Evolutionary conservation across 2,888 invertebrate genomes (phyloP), one percentile per base, ranked within the genome.

Genomic region (Merodon equestris): DNA sequence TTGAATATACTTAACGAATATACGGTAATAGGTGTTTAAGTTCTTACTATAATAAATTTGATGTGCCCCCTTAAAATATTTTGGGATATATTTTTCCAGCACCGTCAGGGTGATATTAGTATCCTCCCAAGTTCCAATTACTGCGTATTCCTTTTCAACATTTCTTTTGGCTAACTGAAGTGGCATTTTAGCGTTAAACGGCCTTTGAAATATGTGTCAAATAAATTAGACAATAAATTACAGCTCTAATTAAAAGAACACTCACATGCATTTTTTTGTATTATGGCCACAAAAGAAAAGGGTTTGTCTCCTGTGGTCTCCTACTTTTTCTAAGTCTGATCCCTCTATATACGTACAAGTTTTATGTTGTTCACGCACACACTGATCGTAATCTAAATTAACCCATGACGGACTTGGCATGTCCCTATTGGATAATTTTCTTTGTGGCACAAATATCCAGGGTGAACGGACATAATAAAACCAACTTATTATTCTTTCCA

Each of bases 211-310:
- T 19, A 14, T 13, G 12, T 17, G 5, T 19, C n/a, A 13, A 5
- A 9, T 51, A 15, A 3, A 14, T 13, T 13, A 27, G 27, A 27
- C 27, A n/a, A 40, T n/a, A n/a, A n/a, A 10, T 3, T 7, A 9
- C 5, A 40, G 40, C 40, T 36, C 36, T 14, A 51, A 7, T 36
- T 27, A 27, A 12, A 44, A n/a, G 51, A 82, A 34, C 64, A 85
- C 94, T 91, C 87, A 95, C 95, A 93, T 93, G 93, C 95, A 95
- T 82, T 94, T 93, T 50, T 82, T 82, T 68, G 93, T 92, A 84
- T 95, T 94, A 87, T 97, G 96, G 1, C 97, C 97, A 86, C 96
- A 97, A 89, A 97, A 97, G 90, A 96, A 96, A 84, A 96, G 92
- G 0, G 94, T 94, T 86, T 96, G 96, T 18, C 96, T 90, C 57